A percentile compares a stretch with the other conserved stretches of the same genome.
These are phyloP conservation scores for Rissa tridactyla DNA, from an alignment of 2,113 vertebrate species.

Conservation along the genomic window DNA sequence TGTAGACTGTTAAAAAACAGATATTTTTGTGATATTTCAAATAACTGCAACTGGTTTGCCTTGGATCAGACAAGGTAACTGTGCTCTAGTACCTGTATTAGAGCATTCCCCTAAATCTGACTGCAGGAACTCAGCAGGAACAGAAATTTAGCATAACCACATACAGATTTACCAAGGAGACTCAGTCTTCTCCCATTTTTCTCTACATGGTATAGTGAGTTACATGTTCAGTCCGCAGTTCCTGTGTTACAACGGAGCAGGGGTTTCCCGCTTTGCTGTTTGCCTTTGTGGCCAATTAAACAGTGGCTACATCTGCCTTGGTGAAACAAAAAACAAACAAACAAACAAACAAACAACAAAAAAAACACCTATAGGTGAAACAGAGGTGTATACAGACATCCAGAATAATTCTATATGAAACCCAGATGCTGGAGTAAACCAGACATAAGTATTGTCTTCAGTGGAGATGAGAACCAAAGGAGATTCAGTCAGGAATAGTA, in stretches of 20 bases:
- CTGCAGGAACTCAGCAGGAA: neutral
- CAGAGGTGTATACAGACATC: neutral
- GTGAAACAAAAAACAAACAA: no score
- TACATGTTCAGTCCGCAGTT: neutral
- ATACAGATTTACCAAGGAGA: neutral
- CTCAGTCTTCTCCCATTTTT: neutral
- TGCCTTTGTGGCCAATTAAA: neutral
- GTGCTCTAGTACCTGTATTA: neutral
- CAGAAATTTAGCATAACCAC: neutral
- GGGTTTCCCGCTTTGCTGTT: neutral
- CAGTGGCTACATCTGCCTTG: neutral
- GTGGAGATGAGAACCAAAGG: neutral
- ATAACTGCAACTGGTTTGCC: neutral
- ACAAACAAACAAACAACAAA: no score
- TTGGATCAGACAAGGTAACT: neutral
- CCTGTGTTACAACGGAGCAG: neutral
- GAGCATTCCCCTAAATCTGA: neutral
- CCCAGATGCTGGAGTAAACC: neutral
- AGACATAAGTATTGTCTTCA: neutral
- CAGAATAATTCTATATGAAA: neutral
- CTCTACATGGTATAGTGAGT: neutral
- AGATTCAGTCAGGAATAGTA: neutral
- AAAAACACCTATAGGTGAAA: neutral
- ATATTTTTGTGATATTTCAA: neutral
- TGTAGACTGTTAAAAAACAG: neutral